A percentile compares a stretch with the other conserved stretches of the same genome.
phyloP scores from a whole-genome alignment of 2,113 vertebrate species.

The Sinocyclocheilus grahami region DNA sequence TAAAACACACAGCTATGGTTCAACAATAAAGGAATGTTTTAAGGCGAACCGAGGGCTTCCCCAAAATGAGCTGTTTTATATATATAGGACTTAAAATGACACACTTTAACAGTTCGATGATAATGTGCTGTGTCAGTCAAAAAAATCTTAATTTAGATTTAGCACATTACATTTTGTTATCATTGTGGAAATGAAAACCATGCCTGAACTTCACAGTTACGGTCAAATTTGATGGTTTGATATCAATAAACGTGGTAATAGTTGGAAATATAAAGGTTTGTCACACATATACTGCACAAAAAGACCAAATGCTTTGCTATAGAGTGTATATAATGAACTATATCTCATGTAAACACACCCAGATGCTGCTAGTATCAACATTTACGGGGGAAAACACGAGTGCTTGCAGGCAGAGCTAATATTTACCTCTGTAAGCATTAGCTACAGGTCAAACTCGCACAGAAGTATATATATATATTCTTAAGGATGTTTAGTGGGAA shows the following conservation, averaged over 20 bases:
- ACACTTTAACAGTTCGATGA: constrained; percentile 1
- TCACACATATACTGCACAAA: background rate
- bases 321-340: background rate
- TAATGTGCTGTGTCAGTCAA: background rate
- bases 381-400: background rate
- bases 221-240: background rate
- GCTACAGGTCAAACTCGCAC: background rate
- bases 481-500: constrained; percentile 8
- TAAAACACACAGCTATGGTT: background rate
- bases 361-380: constrained; percentile 22
- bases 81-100: constrained; percentile 25
- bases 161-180: background rate
- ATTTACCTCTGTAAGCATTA: constrained; percentile 5
- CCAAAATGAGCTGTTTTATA: background rate
- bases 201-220: no score
- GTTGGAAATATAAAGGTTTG: background rate
- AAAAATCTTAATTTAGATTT: background rate
- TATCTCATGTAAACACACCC: constrained; percentile 4
- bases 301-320: background rate
- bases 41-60: background rate
- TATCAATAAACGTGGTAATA: background rate
- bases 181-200: background rate
- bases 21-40: background rate
- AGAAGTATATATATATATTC: constrained; percentile 3
- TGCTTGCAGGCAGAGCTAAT: constrained; percentile 14